Evolutionary conservation across 2,797 vertebrate species (phyloP).

Genomic region (Rhabdomys pumilio): DNA sequence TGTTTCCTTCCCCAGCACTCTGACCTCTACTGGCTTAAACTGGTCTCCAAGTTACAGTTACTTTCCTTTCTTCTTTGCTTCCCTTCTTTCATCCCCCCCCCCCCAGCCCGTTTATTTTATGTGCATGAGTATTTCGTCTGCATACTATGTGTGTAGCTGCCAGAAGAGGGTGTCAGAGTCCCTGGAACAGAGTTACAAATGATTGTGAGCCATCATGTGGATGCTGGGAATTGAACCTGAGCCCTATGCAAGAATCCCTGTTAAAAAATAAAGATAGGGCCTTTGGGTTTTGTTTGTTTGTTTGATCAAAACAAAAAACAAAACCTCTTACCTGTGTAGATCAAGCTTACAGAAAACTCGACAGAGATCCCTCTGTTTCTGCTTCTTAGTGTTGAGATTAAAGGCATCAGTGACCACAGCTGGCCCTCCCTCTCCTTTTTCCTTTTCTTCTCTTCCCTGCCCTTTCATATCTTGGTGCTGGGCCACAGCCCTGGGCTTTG

Average conservation of each 20-base stretch:
- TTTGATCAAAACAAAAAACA: not conserved
- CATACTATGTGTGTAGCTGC: not conserved
- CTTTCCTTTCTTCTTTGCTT: not conserved
- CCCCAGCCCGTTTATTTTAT: not conserved
- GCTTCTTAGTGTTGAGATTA: not conserved
- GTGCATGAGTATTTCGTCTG: not conserved
- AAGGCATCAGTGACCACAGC: not conserved
- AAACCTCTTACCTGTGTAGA: not conserved
- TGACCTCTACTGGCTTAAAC: conserved; percentile 73
- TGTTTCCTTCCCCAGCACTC: not conserved
- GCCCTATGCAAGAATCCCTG: not conserved
- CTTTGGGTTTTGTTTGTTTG: not conserved
- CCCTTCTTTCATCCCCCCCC: not conserved
- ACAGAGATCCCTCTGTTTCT: not conserved
- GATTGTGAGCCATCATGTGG: not conserved
- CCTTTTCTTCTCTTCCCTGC: not conserved
- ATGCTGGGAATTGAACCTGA: not conserved
- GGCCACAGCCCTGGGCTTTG: not conserved
- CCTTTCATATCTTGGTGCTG: not conserved
- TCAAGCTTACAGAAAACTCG: not conserved
- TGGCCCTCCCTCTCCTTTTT: no score
- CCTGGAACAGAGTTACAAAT: not conserved
- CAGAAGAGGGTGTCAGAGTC: no score
- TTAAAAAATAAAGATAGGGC: not conserved
- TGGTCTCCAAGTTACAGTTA: not conserved